Conservation (phyloP, 2,888 invertebrate genomes). For the Dusona sp. region DNA sequence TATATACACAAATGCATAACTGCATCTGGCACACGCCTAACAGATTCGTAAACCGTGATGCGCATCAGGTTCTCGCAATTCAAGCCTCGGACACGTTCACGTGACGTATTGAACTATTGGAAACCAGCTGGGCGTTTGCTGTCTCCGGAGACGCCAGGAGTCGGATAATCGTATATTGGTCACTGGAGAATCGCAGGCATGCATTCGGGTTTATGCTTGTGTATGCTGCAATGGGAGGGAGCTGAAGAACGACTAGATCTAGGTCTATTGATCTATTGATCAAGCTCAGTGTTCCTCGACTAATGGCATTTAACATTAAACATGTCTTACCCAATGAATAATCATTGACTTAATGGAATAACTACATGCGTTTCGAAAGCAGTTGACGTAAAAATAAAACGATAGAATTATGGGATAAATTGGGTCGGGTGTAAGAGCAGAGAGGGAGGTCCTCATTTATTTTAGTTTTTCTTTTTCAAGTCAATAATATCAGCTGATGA, state of each 20-base stretch:
- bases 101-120: slow-evolving; percentile 66
- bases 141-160: slow-evolving; percentile 64
- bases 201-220: neutral
- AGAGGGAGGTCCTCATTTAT: neutral
- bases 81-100: slow-evolving; percentile 53
- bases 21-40: slow-evolving; percentile 59
- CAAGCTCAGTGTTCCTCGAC: slow-evolving; percentile 50
- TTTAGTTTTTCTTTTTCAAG: too few relatives aligned
- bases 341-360: neutral
- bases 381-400: neutral
- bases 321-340: slow-evolving; percentile 7
- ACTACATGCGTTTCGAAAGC: neutral
- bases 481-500: too few relatives aligned
- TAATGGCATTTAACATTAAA: slow-evolving; percentile 42
- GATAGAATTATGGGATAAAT: neutral
- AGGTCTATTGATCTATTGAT: slow-evolving; percentile 58
- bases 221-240: neutral
- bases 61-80: slow-evolving; percentile 45
- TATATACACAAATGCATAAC: slow-evolving; percentile 13
- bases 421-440: too few relatives aligned
- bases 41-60: slow-evolving; percentile 57
- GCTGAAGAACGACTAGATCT: slow-evolving; percentile 46
- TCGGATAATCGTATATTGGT: slow-evolving; percentile 67
- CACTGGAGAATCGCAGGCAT: slow-evolving; percentile 54
- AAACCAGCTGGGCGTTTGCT: slow-evolving; percentile 65